A percentile compares a stretch with the other conserved stretches of the same genome.
Conservation (phyloP, 2,888 invertebrate genomes). For the Plagodis dolabraria region DNA sequence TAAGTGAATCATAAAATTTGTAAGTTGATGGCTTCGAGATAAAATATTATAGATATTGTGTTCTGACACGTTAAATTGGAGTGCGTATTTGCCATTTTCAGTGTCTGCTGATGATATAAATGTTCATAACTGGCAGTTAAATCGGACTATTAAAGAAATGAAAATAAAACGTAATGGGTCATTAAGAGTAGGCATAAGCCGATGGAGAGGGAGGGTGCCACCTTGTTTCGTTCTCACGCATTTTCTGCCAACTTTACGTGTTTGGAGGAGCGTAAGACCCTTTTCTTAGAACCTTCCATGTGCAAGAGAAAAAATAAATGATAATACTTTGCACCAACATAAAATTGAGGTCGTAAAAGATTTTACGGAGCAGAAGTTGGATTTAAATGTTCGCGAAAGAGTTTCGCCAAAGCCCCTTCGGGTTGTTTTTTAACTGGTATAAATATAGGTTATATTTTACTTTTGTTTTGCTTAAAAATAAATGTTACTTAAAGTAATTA, state of each 20-base stretch:
- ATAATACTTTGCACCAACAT: constrained; percentile 40
- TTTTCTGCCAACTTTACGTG: constrained; percentile 56
- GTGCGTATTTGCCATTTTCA: constrained; percentile 56
- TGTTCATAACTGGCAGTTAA: constrained; percentile 64
- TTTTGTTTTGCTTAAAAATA: too few species aligned
- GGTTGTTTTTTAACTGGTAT: too few species aligned
- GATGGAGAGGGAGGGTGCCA: constrained; percentile 54
- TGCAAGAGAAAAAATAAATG: constrained; percentile 43
- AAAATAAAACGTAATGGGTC: constrained; percentile 67
- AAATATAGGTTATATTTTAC: too few species aligned
- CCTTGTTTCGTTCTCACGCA: constrained; percentile 74
- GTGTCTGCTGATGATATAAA: constrained; percentile 62
- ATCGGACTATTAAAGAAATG: constrained; percentile 62
- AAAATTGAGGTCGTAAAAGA: constrained; percentile 26
- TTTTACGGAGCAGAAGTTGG: constrained; percentile 15
- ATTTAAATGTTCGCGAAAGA: constrained; percentile 14
- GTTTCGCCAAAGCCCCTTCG: constrained; percentile 1
- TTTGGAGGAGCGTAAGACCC: constrained; percentile 61
- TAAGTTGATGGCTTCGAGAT: constrained; percentile 47
- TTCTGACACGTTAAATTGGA: constrained; percentile 59
- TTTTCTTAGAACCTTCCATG: constrained; percentile 60
- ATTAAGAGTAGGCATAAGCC: constrained; percentile 56
- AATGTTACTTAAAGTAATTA: too few species aligned
- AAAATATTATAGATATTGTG: constrained; percentile 59
- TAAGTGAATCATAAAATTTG: constrained; percentile 41